These are phyloP conservation scores for Dione vanillae DNA, from an alignment of 2,888 invertebrate species.

Conservation along the genomic window DNA sequence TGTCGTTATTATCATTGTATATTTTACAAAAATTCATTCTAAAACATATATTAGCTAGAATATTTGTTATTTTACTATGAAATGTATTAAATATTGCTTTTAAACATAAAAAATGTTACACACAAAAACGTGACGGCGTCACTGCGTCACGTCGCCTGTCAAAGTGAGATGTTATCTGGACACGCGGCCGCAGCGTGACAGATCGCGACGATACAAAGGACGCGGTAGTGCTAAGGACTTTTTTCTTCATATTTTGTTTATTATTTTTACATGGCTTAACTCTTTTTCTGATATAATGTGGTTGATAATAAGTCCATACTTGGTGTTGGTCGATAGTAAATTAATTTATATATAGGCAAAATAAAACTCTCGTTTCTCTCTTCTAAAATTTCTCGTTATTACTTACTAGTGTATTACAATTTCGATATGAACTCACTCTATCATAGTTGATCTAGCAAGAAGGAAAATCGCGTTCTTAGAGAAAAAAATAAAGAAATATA, in stretches of 20 bases:
- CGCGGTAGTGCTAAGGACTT: conserved; percentile 31
- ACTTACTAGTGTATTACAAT: no score
- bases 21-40: no score
- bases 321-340: background rate
- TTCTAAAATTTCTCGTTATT: no score
- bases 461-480: no score
- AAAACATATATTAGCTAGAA: no score
- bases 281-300: background rate
- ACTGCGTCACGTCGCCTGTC: conserved; percentile 43
- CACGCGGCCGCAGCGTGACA: conserved; percentile 50
- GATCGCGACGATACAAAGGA: conserved; percentile 51
- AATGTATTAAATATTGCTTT: background rate
- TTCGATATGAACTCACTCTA: no score
- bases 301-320: background rate
- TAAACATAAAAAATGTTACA: conserved; percentile 22
- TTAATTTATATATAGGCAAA: no score
- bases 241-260: conserved; percentile 17
- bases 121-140: conserved; percentile 40
- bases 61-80: background rate
- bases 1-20: no score
- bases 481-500: no score
- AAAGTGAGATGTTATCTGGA: conserved; percentile 59
- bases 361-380: no score
- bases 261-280: background rate
- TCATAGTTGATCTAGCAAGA: no score